phyloP scores from a whole-genome alignment of 2,113 vertebrate species.

The Ctenomys sociabilis region DNA sequence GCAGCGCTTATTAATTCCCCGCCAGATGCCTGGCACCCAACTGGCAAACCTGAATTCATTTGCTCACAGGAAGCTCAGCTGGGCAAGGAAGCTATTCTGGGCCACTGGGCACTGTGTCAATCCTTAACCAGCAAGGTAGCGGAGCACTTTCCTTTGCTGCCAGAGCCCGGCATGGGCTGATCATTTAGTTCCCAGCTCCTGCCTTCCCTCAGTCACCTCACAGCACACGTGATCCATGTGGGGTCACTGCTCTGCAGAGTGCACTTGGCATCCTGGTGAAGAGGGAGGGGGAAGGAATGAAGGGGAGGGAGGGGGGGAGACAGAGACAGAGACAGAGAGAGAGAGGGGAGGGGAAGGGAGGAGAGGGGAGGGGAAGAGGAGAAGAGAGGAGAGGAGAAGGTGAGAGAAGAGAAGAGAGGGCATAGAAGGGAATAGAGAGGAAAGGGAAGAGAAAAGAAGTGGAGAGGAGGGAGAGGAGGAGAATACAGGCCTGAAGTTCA shows the following conservation, averaged over 20 bases:
- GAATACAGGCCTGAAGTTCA: background rate
- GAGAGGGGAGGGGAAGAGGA: background rate
- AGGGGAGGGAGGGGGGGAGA: rapidly evolving
- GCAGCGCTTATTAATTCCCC: conserved; percentile 10
- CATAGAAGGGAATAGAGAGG: no score
- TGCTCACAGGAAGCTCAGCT: conserved; percentile 43
- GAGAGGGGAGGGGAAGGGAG: background rate
- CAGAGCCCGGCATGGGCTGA: background rate
- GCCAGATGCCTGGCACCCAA: conserved; percentile 21
- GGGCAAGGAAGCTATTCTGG: conserved; percentile 22
- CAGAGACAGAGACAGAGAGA: background rate
- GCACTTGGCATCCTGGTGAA: background rate
- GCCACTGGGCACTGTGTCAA: background rate
- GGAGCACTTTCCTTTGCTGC: background rate
- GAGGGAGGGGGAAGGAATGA: background rate
- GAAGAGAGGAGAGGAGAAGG: background rate
- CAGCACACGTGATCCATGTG: background rate
- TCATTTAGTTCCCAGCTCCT: background rate
- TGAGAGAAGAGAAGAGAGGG: no score
- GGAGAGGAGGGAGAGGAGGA: rapidly evolving
- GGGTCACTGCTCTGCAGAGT: no score
- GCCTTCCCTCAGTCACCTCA: background rate
- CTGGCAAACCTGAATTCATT: conserved; percentile 27
- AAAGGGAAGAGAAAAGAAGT: no score
- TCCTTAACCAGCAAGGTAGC: background rate